Evolutionary conservation across 2,113 vertebrate genomes (phyloP).

Genomic region (Meles meles): DNA sequence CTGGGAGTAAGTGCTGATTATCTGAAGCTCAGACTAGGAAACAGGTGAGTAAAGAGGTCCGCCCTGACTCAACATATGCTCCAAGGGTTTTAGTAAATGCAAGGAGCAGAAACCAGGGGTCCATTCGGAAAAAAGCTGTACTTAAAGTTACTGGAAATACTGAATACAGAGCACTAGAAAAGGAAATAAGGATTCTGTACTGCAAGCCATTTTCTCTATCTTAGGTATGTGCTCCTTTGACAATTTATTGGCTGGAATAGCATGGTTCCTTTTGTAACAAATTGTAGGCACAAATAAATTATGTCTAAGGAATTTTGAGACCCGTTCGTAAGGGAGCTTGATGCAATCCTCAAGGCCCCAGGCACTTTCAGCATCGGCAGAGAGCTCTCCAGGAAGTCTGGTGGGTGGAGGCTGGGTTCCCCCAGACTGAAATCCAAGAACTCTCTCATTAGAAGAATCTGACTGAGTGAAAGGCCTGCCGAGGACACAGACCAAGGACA

Average conservation of each 20-base stretch:
- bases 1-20: not conserved
- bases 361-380: conserved; percentile 35
- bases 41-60: not conserved
- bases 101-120: not conserved
- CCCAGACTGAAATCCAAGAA: conserved; percentile 73
- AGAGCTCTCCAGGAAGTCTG: conserved; percentile 68
- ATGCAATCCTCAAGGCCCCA: conserved; percentile 49
- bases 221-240: conserved; percentile 58
- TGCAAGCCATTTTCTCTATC: conserved; percentile 47
- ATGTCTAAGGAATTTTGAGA: conserved; percentile 68
- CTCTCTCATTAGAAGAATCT: conserved; percentile 67
- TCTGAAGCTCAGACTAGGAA: not conserved
- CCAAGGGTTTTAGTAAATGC: not conserved
- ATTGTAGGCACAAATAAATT: conserved; percentile 69
- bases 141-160: not conserved
- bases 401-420: conserved; percentile 57
- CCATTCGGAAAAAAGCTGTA: conserved; percentile 3
- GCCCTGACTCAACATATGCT: not conserved
- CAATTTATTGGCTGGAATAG: conserved; percentile 59
- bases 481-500: conserved; percentile 68
- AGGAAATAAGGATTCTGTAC: not conserved
- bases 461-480: conserved; percentile 68
- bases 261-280: conserved; percentile 63
- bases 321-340: conserved; percentile 37
- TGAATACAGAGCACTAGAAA: not conserved